These are phyloP conservation scores for Squalus acanthias DNA, from an alignment of 2,797 vertebrate genomes.

Conservation along the genomic window DNA sequence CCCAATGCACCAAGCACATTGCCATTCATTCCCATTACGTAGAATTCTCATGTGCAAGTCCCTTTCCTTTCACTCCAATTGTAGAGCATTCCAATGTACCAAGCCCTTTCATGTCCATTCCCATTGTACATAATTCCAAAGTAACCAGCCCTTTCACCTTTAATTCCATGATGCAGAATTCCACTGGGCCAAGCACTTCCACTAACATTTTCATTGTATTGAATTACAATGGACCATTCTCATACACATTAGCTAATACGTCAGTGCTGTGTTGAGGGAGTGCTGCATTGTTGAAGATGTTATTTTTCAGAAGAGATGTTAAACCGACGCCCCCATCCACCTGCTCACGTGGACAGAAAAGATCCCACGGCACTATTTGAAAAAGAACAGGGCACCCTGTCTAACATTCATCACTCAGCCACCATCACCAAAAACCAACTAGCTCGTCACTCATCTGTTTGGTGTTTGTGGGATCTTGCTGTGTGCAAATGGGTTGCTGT, in stretches of 20 bases:
- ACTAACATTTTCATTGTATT: background rate
- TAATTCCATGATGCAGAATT: background rate
- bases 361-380: background rate
- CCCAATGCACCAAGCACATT: background rate
- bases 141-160: background rate
- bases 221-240: background rate
- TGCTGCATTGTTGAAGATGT: background rate
- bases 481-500: background rate
- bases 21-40: background rate
- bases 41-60: background rate
- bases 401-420: background rate
- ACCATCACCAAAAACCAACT: background rate
- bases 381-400: background rate
- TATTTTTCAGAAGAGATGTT: background rate
- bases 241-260: background rate
- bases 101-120: background rate
- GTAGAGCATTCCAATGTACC: background rate
- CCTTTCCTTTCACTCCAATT: background rate
- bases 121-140: background rate
- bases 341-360: background rate
- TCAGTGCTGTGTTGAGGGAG: background rate
- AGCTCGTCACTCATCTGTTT: background rate
- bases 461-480: background rate
- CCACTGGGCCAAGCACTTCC: background rate
- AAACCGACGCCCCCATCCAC: background rate